phyloP scores from a whole-genome alignment of 2,113 vertebrate species.

The Collichthys lucidus region DNA sequence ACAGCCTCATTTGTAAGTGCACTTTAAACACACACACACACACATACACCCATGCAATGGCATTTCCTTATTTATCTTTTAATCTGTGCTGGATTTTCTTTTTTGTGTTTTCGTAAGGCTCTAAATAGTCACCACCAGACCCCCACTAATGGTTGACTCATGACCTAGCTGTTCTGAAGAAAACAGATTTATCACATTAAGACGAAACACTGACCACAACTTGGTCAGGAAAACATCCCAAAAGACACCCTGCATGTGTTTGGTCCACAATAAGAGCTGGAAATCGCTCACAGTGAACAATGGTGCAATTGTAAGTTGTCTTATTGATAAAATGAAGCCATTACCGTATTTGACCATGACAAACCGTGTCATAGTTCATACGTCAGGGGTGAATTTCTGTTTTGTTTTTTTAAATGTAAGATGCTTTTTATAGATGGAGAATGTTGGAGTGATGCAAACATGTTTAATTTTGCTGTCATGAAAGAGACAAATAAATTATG shows the following conservation, averaged over 20 bases:
- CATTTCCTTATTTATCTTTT: conserved; percentile 45
- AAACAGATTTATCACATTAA: conserved; percentile 53
- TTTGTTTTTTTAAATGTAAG: neutral
- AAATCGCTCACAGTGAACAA: conserved; percentile 29
- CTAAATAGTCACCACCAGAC: conserved; percentile 48
- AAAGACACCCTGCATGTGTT: conserved; percentile 33
- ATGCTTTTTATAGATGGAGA: conserved; percentile 36
- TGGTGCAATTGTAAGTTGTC: conserved; percentile 9
- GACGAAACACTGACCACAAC: conserved; percentile 34
- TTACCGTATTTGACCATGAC: neutral
- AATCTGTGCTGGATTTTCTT: conserved; percentile 40
- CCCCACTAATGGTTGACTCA: conserved; percentile 63
- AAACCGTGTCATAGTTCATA: neutral
- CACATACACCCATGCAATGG: neutral
- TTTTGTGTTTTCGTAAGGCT: conserved; percentile 37
- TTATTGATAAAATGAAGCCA: conserved; percentile 25
- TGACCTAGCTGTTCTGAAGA: conserved; percentile 55
- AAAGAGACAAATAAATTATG: conserved; percentile 34
- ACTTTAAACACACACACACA: conserved; percentile 30
- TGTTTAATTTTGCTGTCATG: conserved; percentile 30
- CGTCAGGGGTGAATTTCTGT: neutral
- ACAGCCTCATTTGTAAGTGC: conserved; percentile 16
- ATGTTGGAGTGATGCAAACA: conserved; percentile 21
- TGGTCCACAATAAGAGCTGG: neutral
- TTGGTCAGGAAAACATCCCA: conserved; percentile 47